A percentile compares a stretch with the other conserved stretches of the same genome.
Conservation (phyloP, 2,888 invertebrate genomes). For the Tupiocoris notatus region DNA sequence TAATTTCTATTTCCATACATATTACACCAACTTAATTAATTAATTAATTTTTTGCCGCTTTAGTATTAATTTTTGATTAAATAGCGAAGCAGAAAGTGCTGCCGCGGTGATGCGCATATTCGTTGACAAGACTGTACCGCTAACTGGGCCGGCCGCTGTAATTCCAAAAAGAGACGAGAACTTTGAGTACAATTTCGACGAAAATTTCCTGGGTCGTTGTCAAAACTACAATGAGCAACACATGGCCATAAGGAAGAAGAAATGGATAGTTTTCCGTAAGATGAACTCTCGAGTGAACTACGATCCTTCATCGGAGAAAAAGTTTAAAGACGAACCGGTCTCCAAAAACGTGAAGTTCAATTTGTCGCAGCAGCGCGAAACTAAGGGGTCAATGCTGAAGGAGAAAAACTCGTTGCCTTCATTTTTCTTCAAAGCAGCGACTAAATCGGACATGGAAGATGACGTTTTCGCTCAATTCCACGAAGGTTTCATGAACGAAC, state of each 20-base stretch:
- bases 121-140: not conserved
- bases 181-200: constrained; percentile 14
- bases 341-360: not conserved
- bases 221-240: constrained; percentile 18
- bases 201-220: constrained; percentile 14
- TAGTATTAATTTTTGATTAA: too few relatives aligned
- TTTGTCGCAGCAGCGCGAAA: not conserved
- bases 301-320: not conserved
- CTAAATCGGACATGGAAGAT: constrained; percentile 11
- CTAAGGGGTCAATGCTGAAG: not conserved
- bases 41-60: too few relatives aligned
- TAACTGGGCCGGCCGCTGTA: not conserved
- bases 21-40: too few relatives aligned
- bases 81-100: not conserved
- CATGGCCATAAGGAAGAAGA: constrained; percentile 14
- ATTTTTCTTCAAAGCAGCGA: constrained; percentile 7
- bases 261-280: constrained; percentile 24
- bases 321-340: not conserved
- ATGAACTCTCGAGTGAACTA: constrained; percentile 17
- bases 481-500: constrained; percentile 24
- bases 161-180: constrained; percentile 6
- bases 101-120: not conserved
- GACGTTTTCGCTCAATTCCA: constrained; percentile 21
- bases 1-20: too few relatives aligned
- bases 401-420: not conserved